A percentile compares a stretch with the other conserved stretches of the same genome.
These are phyloP conservation scores for Apantesis nais DNA, from an alignment of 2,888 invertebrate genomes.

Conservation along the genomic window DNA sequence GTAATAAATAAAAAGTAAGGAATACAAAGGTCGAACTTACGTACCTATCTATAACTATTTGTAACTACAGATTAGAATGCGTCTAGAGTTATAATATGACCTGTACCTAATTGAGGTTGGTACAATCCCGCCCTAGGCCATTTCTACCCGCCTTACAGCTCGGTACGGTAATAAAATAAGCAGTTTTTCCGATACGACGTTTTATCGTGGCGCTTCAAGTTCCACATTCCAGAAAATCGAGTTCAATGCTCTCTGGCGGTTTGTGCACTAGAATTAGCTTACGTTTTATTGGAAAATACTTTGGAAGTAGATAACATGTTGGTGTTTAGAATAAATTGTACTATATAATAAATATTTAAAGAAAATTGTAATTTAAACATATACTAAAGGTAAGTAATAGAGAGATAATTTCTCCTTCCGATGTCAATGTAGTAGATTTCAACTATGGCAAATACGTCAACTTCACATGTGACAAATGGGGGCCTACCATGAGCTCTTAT, in stretches of 20 bases:
- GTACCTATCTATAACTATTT: neutral
- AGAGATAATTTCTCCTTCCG: too few species aligned
- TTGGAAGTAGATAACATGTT: constrained; percentile 12
- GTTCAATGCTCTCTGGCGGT: constrained; percentile 62
- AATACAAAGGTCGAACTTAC: neutral
- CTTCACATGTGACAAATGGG: too few species aligned
- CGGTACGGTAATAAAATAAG: constrained; percentile 79
- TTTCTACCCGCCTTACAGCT: constrained; percentile 70
- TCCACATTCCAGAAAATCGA: constrained; percentile 69
- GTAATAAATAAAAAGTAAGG: neutral
- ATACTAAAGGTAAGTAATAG: too few species aligned
- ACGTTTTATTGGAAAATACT: constrained; percentile 39
- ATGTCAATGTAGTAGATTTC: too few species aligned
- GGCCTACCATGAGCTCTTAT: too few species aligned
- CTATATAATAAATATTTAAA: neutral
- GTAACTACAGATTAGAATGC: constrained; percentile 34
- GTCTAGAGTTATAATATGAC: constrained; percentile 25
- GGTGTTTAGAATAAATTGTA: constrained; percentile 6
- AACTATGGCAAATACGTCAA: too few species aligned
- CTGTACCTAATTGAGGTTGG: constrained; percentile 67
- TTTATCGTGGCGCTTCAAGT: constrained; percentile 80
- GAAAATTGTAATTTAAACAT: too few species aligned
- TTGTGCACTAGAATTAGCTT: constrained; percentile 63
- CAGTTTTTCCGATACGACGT: constrained; percentile 81
- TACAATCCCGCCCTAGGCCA: constrained; percentile 65